Evolutionary conservation across 2,888 invertebrate genomes (phyloP), one percentile per base, ranked within the genome.

Genomic region (Epirrhoe alternata): DNA sequence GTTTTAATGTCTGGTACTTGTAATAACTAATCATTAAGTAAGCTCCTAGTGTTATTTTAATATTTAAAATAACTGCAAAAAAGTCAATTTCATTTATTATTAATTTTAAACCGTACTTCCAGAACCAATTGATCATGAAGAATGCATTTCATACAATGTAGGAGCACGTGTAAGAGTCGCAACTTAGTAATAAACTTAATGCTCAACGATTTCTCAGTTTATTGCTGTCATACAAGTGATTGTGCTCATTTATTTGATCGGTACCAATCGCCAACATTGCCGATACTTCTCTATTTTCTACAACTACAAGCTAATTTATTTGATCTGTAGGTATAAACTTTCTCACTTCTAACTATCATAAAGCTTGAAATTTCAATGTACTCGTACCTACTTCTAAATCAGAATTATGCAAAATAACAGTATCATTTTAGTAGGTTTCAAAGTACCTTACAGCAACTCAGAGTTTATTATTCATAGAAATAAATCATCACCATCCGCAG

Each of bases 41-140:
- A 38, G 2, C 35, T 10, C 35, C 10, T 10, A 38, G 8, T 8
- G 7, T 42, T 12, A 10, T 42, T 42, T 42, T 42, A 12, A 10
- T 10, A 10, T 38, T 30, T 14, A 6, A 50, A 62, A 45, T 52
- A 51, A n/a, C 50, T 50, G 17, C 51, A 31, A 33, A 7, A 24
- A 33, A 4, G 61, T 24, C 52, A 65, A 65, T 65, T 38, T 60
- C 17, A 49, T 61, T 53, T 49, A 53, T 14, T 1, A 31, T 24
- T 8, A 45, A 63, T 63, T 52, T 38, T 24, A 63, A 53, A 45
- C 51, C 52, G 52, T 3, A 42, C 50, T 62, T 54, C 50, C 58
- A 50, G 58, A 58, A 62, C 66, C 53, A 62, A 66, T 66, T 42
- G 53, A 42, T 54, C 49, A 42, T 24, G 50, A 56, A 33, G 42